Conservation (phyloP, 2,797 vertebrate species). For the Sebastes paucispinis region DNA sequence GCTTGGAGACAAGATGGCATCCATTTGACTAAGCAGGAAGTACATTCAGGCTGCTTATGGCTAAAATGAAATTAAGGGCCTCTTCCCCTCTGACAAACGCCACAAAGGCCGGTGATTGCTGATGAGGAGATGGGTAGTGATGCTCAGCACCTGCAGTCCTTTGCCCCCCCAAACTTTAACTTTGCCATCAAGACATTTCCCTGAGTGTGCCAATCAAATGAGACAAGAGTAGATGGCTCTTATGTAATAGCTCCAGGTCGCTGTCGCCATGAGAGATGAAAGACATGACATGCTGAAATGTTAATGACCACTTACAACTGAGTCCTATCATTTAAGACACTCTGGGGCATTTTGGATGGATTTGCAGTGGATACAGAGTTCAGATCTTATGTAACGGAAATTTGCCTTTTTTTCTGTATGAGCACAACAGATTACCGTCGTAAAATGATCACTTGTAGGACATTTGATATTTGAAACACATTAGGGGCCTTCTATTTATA, state of each 20-base stretch:
- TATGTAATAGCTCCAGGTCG: slow-evolving; percentile 49
- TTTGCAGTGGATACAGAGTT: slow-evolving; percentile 20
- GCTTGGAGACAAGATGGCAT: slow-evolving; percentile 34
- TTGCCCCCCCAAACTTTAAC: slow-evolving; percentile 24
- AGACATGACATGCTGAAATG: slow-evolving; percentile 59
- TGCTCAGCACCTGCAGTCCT: slow-evolving; percentile 3
- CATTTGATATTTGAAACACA: neutral
- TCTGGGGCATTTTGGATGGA: slow-evolving; percentile 37
- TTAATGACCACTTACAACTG: slow-evolving; percentile 66
- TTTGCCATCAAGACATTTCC: slow-evolving; percentile 33
- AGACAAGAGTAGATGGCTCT: slow-evolving; percentile 40
- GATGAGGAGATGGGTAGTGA: neutral
- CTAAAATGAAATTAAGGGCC: slow-evolving; percentile 33
- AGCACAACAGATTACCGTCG: slow-evolving; percentile 2
- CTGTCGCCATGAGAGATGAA: slow-evolving; percentile 51
- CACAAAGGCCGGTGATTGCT: slow-evolving; percentile 6
- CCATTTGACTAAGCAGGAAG: slow-evolving; percentile 17
- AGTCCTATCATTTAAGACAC: slow-evolving; percentile 54
- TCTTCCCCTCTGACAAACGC: slow-evolving; percentile 30
- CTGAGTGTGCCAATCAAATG: slow-evolving; percentile 46
- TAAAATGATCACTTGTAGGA: slow-evolving; percentile 9
- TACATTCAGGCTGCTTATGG: slow-evolving; percentile 15
- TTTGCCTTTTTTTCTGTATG: slow-evolving; percentile 19
- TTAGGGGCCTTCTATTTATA: slow-evolving; percentile 29
- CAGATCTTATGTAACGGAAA: slow-evolving; percentile 39